Evolutionary conservation across 2,113 vertebrate genomes (phyloP).

Genomic region (Brachypodius melanocephalos): DNA sequence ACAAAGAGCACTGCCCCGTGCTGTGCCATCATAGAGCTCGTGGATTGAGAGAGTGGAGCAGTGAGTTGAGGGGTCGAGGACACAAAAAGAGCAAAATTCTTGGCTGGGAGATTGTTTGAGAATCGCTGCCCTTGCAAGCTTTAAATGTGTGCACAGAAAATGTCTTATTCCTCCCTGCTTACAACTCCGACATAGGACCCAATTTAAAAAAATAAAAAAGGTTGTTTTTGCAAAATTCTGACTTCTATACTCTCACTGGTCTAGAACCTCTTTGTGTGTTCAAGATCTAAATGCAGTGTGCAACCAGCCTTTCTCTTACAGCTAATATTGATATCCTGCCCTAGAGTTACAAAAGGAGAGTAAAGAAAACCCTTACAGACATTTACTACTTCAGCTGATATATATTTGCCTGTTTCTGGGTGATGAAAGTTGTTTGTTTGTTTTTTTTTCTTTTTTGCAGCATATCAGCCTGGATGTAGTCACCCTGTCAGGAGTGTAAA

Average conservation of each 20-base stretch:
- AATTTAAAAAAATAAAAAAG: neutral
- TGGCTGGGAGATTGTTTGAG: neutral
- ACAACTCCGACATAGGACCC: accelerated
- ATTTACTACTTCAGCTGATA: neutral
- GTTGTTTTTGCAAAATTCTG: neutral
- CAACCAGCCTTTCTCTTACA: neutral
- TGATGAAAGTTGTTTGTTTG: neutral
- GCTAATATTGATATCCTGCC: neutral
- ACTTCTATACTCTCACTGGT: accelerated
- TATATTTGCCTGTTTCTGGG: neutral
- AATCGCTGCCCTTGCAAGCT: neutral
- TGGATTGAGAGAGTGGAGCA: neutral
- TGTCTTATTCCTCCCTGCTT: neutral
- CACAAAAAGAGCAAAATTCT: neutral
- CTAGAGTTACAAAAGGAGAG: neutral
- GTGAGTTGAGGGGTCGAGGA: accelerated
- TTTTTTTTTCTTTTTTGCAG: neutral
- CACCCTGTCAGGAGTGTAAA: neutral
- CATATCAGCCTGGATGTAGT: neutral
- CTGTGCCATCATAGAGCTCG: accelerated
- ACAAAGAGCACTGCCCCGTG: neutral
- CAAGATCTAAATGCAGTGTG: neutral
- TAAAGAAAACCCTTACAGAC: neutral
- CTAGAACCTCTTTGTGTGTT: accelerated
- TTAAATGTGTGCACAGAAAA: neutral